Evolutionary conservation across 1,140 invertebrate genomes (phyloP), one percentile per base, ranked within the genome.

Genomic region (Nixonia krombeini): DNA sequence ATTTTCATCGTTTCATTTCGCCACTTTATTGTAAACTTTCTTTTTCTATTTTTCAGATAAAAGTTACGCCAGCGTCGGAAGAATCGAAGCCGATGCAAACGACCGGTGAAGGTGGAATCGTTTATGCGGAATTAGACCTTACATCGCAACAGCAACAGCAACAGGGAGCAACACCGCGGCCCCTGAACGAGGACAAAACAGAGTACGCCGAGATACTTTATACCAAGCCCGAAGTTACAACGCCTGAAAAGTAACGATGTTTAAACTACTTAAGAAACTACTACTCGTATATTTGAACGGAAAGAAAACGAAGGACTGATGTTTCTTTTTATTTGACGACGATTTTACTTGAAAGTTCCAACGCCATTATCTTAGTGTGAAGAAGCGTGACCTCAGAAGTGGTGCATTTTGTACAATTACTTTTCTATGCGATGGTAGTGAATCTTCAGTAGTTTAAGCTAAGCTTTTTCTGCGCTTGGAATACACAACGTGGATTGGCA

Each of bases 171-270:
- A 38, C 75, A 0, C 76, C 85, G 0, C 75, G 81, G 33, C 73
- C 78, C 12, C 18, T 82, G 4, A 86, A 81, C 46, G 86, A 87
- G 5, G 83, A 84, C 4, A 87, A 87, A 68, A 88, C 87, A 0
- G 87, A 88, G 31, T 87, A 88, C 18, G 87, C 87, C 0, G 87
- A 88, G 62, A 87, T 87, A 42, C 63, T 87, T 2, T 86, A 86
- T 44, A 82, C 85, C 1, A 85, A 85, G 55, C 66, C 83, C 0
- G 75, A 79, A n/a, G 70, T 73, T n/a, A 70, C 10, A 15, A 46
- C 42, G 2, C 35, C 70, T 8, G 67, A 75, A 40, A 78, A 83
- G 71, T 82, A 78, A 53, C 40, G n/a, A n/a, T n/a, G n/a, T n/a
- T n/a, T n/a, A n/a, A n/a, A n/a, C n/a, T n/a, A n/a, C n/a, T n/a